Conservation (phyloP, 2,888 invertebrate genomes). For the Ichneumoninae sp. region DNA sequence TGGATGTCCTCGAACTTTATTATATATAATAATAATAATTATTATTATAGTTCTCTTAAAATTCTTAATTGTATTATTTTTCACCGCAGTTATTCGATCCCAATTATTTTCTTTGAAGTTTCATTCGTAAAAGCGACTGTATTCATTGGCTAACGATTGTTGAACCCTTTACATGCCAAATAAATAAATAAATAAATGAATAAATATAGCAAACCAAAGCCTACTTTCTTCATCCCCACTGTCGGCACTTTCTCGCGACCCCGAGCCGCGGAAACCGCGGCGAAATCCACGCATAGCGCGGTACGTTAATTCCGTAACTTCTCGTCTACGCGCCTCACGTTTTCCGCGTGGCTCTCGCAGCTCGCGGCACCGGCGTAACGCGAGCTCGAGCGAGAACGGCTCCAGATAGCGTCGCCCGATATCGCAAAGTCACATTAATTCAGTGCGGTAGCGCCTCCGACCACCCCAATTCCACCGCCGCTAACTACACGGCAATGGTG, state of each 20-base stretch:
- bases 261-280: neutral
- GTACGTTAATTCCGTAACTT: slow-evolving; percentile 73
- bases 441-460: slow-evolving; percentile 65
- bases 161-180: too few species aligned
- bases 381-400: slow-evolving; percentile 57
- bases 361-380: slow-evolving; percentile 40
- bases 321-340: slow-evolving; percentile 81
- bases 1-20: too few species aligned
- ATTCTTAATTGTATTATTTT: too few species aligned
- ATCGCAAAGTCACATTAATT: slow-evolving; percentile 80
- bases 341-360: slow-evolving; percentile 71
- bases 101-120: too few species aligned
- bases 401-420: slow-evolving; percentile 79
- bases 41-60: too few species aligned
- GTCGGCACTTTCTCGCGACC: neutral
- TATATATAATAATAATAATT: too few species aligned
- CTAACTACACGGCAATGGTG: slow-evolving; percentile 72
- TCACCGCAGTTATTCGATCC: too few species aligned
- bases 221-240: neutral
- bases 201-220: neutral
- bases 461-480: slow-evolving; percentile 71
- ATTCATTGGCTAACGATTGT: too few species aligned
- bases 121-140: too few species aligned
- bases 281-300: slow-evolving; percentile 12
- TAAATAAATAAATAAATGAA: too few species aligned